These are phyloP conservation scores for Mastomys coucha DNA, from an alignment of 2,113 vertebrate genomes.

Conservation along the genomic window DNA sequence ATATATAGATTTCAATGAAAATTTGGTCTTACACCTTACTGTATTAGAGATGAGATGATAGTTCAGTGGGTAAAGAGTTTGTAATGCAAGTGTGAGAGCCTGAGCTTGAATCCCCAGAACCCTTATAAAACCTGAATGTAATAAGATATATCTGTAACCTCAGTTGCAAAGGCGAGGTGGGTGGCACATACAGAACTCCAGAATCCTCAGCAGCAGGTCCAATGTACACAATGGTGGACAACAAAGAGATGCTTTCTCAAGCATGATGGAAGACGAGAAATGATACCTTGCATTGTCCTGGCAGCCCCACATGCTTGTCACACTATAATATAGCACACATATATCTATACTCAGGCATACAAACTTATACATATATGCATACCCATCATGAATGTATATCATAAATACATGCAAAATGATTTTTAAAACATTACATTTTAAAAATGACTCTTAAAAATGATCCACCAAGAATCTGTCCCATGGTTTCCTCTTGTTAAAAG, in stretches of 20 bases:
- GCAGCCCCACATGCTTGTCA: neutral
- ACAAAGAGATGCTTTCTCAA: neutral
- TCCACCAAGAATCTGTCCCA: neutral
- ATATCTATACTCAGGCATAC: neutral
- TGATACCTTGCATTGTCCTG: neutral
- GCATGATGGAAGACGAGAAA: no score
- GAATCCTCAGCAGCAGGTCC: neutral
- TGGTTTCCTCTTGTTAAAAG: neutral
- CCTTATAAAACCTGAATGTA: no score
- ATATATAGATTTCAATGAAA: neutral
- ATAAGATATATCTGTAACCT: neutral
- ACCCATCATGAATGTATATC: neutral
- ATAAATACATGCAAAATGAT: neutral
- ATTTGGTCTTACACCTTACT: neutral
- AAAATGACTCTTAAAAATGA: neutral
- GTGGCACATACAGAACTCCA: no score
- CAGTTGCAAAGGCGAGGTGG: no score
- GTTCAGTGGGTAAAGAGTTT: neutral
- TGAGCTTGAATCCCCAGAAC: no score
- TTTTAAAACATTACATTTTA: constrained; percentile 21
- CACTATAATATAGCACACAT: neutral
- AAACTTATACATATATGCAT: neutral
- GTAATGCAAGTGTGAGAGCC: neutral
- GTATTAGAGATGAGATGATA: neutral
- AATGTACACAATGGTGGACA: neutral